phyloP scores from a whole-genome alignment of 2,888 invertebrate species.

The Lutraria lutraria region DNA sequence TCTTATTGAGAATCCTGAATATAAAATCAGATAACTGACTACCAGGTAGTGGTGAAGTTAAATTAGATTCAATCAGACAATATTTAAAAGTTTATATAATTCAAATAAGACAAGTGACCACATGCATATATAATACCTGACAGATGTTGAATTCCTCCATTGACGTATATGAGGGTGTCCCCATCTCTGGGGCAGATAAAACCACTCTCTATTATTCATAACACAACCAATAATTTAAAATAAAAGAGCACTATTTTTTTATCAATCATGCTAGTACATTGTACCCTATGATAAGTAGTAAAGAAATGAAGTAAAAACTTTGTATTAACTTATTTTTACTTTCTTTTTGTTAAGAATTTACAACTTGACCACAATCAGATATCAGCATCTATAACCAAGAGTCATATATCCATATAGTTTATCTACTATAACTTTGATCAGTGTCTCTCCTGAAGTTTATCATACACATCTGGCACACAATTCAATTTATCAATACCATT shows the following conservation, averaged over 20 bases:
- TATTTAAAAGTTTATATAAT: too few species aligned
- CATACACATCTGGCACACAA: neutral
- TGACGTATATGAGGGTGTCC: neutral
- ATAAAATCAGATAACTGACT: too few species aligned
- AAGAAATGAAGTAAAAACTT: neutral
- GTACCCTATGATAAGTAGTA: neutral
- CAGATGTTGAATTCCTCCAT: neutral
- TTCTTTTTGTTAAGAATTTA: neutral
- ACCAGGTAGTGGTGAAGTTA: too few species aligned
- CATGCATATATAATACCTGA: neutral
- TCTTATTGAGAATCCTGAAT: too few species aligned
- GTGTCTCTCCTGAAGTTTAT: neutral
- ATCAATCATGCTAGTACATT: neutral
- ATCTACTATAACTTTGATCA: too few species aligned
- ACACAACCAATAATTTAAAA: neutral
- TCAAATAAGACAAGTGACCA: too few species aligned
- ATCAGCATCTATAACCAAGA: neutral
- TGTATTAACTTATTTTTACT: neutral
- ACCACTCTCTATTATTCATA: neutral
- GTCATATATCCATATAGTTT: neutral
- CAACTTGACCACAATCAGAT: neutral
- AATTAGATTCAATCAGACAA: too few species aligned
- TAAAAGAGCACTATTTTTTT: neutral
- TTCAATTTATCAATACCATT: slow-evolving; percentile 5
- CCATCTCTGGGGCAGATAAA: neutral